phyloP scores from a whole-genome alignment of 2,888 invertebrate species.

The Blastobasis adustella region DNA sequence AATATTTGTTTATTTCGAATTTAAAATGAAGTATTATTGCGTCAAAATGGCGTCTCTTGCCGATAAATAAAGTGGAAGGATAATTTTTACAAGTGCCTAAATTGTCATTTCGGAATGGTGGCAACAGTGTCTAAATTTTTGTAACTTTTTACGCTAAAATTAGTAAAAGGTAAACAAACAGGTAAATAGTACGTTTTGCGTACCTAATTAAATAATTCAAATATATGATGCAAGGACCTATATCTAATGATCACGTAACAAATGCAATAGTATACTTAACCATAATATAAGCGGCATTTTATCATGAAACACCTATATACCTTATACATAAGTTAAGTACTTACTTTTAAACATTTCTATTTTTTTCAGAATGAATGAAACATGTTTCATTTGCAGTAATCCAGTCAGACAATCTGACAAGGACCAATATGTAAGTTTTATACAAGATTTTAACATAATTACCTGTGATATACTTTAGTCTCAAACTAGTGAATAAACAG shows the following conservation, averaged over 20 bases:
- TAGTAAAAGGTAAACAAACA: constrained; percentile 30
- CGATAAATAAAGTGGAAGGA: background rate
- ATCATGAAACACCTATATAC: too few species aligned
- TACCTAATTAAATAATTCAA: too few species aligned
- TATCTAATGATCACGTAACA: too few species aligned
- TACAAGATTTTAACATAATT: too few species aligned
- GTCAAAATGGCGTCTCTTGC: constrained; percentile 26
- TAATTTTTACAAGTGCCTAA: background rate
- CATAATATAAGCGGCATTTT: too few species aligned
- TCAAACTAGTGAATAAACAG: too few species aligned
- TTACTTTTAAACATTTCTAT: background rate
- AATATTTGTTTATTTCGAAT: constrained; percentile 8
- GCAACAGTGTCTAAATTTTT: constrained; percentile 20
- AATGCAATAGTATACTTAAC: too few species aligned
- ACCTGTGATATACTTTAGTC: too few species aligned
- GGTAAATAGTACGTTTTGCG: background rate
- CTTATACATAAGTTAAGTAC: background rate
- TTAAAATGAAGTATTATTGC: background rate
- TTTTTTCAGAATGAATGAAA: constrained; percentile 47
- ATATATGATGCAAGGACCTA: too few species aligned
- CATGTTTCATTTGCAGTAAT: constrained; percentile 79
- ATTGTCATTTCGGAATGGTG: constrained; percentile 21
- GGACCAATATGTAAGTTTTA: too few species aligned
- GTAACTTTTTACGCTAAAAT: constrained; percentile 6
- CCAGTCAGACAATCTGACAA: constrained; percentile 18